Conservation (phyloP, 2,797 vertebrate genomes). For the Lepus oiostolus region DNA sequence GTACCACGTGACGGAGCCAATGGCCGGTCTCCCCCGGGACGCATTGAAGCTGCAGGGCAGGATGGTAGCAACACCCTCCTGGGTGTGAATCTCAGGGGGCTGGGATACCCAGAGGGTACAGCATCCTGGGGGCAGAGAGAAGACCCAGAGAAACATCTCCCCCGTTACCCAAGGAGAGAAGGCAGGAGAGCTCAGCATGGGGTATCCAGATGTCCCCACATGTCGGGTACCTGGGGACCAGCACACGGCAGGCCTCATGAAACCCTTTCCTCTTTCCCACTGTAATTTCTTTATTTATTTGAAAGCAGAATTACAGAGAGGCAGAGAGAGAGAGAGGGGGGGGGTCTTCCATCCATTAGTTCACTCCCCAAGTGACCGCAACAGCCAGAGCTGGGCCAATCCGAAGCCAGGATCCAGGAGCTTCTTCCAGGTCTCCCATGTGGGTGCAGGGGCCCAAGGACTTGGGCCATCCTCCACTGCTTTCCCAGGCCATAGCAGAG, state of each 20-base stretch:
- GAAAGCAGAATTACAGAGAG: too few species aligned
- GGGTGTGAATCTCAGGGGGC: background rate
- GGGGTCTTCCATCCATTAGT: too few species aligned
- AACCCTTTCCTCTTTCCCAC: background rate
- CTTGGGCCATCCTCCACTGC: too few species aligned
- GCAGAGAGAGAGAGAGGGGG: too few species aligned
- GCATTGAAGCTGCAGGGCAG: slow-evolving; percentile 75
- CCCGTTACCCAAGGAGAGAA: background rate
- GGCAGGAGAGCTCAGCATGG: background rate
- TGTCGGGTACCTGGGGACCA: background rate
- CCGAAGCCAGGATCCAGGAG: too few species aligned
- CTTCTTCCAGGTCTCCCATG: too few species aligned
- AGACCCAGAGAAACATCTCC: background rate
- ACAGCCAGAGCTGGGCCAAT: too few species aligned
- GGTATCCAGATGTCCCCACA: background rate
- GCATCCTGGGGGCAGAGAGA: slow-evolving; percentile 55
- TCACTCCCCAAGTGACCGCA: too few species aligned
- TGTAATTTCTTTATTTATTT: background rate
- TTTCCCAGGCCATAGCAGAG: too few species aligned
- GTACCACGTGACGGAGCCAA: slow-evolving; percentile 70
- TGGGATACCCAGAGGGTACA: slow-evolving; percentile 71
- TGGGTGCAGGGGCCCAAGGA: too few species aligned
- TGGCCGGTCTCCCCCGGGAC: background rate
- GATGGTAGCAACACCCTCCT: slow-evolving; percentile 19
- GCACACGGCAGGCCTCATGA: background rate